Evolutionary conservation across 2,888 invertebrate species (phyloP), one percentile per base, ranked within the genome.

Genomic region (Synergus laeviventris): DNA sequence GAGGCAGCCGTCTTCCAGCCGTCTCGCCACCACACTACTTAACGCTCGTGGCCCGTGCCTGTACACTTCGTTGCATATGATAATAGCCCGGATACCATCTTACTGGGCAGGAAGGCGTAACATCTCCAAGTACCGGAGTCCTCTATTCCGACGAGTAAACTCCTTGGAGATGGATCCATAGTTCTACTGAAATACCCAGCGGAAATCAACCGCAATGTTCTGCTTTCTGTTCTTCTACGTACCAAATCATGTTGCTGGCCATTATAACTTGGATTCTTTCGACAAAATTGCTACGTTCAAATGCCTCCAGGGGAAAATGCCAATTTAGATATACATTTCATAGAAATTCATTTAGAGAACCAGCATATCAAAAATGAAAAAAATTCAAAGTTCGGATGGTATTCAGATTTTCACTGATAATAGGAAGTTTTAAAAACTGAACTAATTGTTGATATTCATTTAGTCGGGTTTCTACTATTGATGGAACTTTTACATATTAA

Each of bases 61-160:
- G 82, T 84, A 84, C 88, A 86, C 87, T 86, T 83, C 86, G 87
- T 84, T 88, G 87, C 84, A 74, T 84, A 82, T 86, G 88, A 88
- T 88, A 86, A 89, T 88, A 85, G 85, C 80, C 79, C 81, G 79
- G 84, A 86, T 86, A 84, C 81, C 82, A 81, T 78, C 81, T 80
- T 78, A 79, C 79, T 77, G 83, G 75, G 78, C 81, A 78, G 82
- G 82, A 81, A 80, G 80, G 62, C 77, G 66, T 66, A 49, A 49
- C 70, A 70, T 70, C 70, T 70, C 49, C n/a, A 5, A 45, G 64
- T 42, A 18, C 62, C 9, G 54, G 54, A 18, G 54, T 18, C 16
- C 61, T 18, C 38, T 16, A 42, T 36, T 21, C 38, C n/a, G n/a
- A 21, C 64, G 38, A 64, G 39, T 64, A 49, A 16, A 12, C 45